Evolutionary conservation across 1,140 invertebrate species (phyloP), one percentile per base, ranked within the genome.

Genomic region (Eupristina koningsbergeri): DNA sequence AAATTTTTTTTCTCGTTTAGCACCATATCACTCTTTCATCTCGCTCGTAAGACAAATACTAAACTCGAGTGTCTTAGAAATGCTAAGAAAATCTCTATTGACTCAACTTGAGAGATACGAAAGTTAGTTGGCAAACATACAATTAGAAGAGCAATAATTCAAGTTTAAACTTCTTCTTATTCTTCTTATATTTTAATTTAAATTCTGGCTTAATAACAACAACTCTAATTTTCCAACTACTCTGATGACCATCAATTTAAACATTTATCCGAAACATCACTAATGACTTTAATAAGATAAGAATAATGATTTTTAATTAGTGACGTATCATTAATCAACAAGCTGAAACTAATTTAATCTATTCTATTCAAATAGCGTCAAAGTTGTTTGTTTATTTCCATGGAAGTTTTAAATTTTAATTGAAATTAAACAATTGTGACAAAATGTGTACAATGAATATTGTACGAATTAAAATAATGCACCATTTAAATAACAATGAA

Each of bases 61-160:
- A 47, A 71, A 75, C 64, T 75, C 36, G 22, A 53, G 64, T 36
- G 47, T 34, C 19, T 73, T 22, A 19, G 17, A 19, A 22, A 47
- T 36, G 36, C 73, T 79, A 61, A 79, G 63, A 11, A 76, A 63
- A 82, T 82, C 81, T 83, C 15, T 69, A 74, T 83, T 83, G 74
- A 83, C 74, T 77, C 76, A 36, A 45, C 64, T 71, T 22, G n/a
- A 41, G 39, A 83, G 76, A 83, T 83, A 83, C 71, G 50, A 73
- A 73, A 83, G 75, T 83, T 83, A 79, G 76, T 83, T 78, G 50
- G 82, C 64, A 83, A 83, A 83, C 82, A 71, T 64, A 79, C 82
- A 73, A 83, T 79, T 78, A 83, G 45, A 45, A 39, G 61, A 83
- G 63, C 63, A 31, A 77, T 83, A 69, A 71, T 83, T 77, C 58